These are phyloP conservation scores for Halcyon chelicuti DNA, from an alignment of 2,797 vertebrate species.

Conservation along the genomic window DNA sequence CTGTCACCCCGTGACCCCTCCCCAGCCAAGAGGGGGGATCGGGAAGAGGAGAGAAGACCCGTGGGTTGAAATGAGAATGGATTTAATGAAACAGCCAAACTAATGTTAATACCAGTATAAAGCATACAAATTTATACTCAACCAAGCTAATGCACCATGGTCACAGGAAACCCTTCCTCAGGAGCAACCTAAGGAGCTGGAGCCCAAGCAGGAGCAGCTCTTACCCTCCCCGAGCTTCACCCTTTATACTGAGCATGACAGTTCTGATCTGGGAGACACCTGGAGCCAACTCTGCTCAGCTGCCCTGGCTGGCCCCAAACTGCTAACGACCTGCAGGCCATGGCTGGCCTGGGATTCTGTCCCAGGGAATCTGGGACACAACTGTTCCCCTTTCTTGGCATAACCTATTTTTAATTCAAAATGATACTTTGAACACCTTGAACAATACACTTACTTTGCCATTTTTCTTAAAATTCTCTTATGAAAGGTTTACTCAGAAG, in stretches of 20 bases:
- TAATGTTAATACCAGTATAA: not conserved
- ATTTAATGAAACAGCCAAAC: not conserved
- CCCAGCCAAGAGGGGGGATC: not conserved
- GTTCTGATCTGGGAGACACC: not conserved
- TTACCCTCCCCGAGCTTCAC: not conserved
- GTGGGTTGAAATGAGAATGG: too few species aligned
- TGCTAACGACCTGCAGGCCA: not conserved
- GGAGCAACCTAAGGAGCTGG: not conserved
- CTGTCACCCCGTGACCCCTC: not conserved
- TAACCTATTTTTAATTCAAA: not conserved
- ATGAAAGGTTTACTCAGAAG: not conserved
- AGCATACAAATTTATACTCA: not conserved
- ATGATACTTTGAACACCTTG: not conserved
- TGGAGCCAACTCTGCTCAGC: not conserved
- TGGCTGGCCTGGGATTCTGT: not conserved
- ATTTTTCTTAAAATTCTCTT: not conserved
- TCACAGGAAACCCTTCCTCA: too few species aligned
- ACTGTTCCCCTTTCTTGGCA: not conserved
- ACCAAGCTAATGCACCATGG: not conserved
- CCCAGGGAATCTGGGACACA: not conserved
- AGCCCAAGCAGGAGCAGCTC: not conserved
- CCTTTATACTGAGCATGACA: not conserved
- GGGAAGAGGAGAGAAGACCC: not conserved
- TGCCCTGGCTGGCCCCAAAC: not conserved
- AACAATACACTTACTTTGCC: not conserved